Percentiles rank a stretch among this genome's conserved stretches.
Evolutionary conservation across 2,113 vertebrate species (phyloP).

Genomic region (Etheostoma spectabile): DNA sequence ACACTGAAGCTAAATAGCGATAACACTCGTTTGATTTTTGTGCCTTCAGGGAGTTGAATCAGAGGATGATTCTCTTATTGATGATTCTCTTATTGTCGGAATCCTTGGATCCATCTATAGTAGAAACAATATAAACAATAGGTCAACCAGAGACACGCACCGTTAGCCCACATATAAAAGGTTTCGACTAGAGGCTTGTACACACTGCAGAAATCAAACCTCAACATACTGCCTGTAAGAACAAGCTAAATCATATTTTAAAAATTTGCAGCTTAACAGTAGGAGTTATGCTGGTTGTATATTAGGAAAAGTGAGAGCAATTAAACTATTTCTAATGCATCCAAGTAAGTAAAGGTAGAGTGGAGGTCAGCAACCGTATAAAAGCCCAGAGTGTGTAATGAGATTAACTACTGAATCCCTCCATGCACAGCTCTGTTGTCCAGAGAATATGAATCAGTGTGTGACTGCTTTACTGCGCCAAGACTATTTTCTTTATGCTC

Average conservation of each 20-base stretch:
- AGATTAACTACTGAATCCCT: constrained; percentile 65
- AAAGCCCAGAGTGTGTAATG: constrained; percentile 47
- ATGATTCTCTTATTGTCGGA: background rate
- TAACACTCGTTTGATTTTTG: background rate
- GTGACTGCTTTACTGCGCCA: constrained; percentile 62
- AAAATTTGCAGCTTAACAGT: background rate
- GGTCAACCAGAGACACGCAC: background rate
- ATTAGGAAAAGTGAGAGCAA: constrained; percentile 37
- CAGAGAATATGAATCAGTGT: constrained; percentile 65
- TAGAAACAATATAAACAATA: background rate
- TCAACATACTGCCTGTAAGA: constrained; percentile 4
- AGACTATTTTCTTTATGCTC: constrained; percentile 45
- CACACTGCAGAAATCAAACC: constrained; percentile 6
- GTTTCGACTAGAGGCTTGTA: background rate
- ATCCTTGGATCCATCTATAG: background rate
- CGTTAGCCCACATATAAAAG: background rate
- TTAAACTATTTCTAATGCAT: constrained; percentile 59
- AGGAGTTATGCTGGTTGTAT: constrained; percentile 29
- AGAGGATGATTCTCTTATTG: background rate
- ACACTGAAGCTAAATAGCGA: background rate
- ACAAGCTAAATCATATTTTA: constrained; percentile 10
- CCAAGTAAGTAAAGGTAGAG: constrained; percentile 41
- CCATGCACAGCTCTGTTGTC: constrained; percentile 26
- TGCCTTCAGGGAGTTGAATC: background rate
- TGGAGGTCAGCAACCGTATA: constrained; percentile 49